Percentiles rank a stretch among this genome's conserved stretches.
Evolutionary conservation across 2,888 invertebrate genomes (phyloP).

Genomic region (Pseudococcus viburni): DNA sequence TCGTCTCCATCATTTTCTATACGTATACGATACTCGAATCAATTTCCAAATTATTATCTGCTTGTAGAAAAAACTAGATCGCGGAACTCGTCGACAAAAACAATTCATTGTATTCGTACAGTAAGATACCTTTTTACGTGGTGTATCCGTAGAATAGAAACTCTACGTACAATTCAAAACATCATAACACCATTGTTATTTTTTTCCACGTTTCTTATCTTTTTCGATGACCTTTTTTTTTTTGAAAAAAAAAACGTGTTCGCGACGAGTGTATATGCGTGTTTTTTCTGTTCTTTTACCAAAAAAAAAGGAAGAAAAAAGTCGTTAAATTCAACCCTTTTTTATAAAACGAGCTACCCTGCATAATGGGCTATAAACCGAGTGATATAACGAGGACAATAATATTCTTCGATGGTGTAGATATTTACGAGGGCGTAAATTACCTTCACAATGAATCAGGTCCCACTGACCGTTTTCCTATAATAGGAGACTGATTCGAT

Average conservation of each 20-base stretch:
- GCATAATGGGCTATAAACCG: slow-evolving; percentile 49
- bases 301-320: slow-evolving; percentile 11
- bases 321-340: slow-evolving; percentile 57
- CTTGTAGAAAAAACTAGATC: background rate
- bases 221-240: slow-evolving; percentile 5
- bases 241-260: background rate
- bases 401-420: slow-evolving; percentile 50
- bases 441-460: slow-evolving; percentile 52
- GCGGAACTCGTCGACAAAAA: slow-evolving; percentile 23
- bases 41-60: background rate
- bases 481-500: background rate
- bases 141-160: background rate
- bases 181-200: slow-evolving; percentile 46
- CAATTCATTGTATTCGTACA: slow-evolving; percentile 6
- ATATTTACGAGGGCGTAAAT: slow-evolving; percentile 52
- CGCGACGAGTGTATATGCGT: background rate
- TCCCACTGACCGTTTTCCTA: slow-evolving; percentile 27
- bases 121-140: background rate
- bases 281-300: slow-evolving; percentile 21
- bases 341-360: slow-evolving; percentile 20
- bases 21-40: background rate
- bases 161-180: background rate
- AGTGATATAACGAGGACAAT: slow-evolving; percentile 50
- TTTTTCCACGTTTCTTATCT: slow-evolving; percentile 18
- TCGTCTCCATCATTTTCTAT: background rate